Evolutionary conservation across 2,888 invertebrate genomes (phyloP).

Genomic region (Conops quadrifasciatus): DNA sequence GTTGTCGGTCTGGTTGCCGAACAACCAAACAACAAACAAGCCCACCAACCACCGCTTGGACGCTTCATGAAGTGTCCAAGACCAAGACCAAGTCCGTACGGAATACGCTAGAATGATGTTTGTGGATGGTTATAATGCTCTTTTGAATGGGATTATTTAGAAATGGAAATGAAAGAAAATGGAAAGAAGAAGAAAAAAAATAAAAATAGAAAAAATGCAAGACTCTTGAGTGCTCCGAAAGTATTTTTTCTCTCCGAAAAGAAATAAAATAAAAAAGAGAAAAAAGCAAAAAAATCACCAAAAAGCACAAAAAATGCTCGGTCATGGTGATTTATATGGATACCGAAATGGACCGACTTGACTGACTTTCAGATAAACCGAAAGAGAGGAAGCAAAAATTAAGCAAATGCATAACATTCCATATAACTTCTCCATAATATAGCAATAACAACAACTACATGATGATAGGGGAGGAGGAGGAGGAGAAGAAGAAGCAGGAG

Average conservation of each 20-base stretch:
- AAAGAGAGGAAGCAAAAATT: too few relatives aligned
- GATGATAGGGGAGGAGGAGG: not conserved
- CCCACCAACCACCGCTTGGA: too few relatives aligned
- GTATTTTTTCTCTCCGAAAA: not conserved
- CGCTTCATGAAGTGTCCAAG: too few relatives aligned
- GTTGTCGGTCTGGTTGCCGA: too few relatives aligned
- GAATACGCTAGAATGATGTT: not conserved
- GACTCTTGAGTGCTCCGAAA: not conserved
- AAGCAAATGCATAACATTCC: not conserved
- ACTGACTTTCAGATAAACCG: not conserved
- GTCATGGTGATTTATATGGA: constrained; percentile 13
- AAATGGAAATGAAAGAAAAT: not conserved
- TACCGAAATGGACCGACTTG: not conserved
- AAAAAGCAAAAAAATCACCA: not conserved
- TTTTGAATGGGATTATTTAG: not conserved
- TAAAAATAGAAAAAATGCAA: not conserved
- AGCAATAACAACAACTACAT: not conserved
- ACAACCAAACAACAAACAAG: not conserved
- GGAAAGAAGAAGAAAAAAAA: not conserved
- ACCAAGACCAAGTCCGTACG: too few relatives aligned
- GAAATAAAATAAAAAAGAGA: not conserved
- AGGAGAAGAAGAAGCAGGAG: not conserved
- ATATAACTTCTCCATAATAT: not conserved
- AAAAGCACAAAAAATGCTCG: not conserved
- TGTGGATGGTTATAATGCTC: not conserved